Evolutionary conservation across 2,888 invertebrate species (phyloP).

Genomic region (Alviniconcha strummeri): DNA sequence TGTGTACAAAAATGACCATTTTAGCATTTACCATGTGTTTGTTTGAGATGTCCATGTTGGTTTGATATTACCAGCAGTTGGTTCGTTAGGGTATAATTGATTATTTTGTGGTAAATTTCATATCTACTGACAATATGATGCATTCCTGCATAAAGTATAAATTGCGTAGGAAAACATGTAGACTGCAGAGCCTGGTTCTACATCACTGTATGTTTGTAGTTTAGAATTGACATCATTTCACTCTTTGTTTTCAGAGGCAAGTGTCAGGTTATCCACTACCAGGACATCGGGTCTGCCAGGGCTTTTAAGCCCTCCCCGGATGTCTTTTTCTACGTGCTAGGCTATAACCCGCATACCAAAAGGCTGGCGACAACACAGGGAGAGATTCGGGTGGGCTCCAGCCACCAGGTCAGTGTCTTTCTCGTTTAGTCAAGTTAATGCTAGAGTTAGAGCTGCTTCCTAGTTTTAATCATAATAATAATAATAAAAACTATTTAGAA

Average conservation of each 20-base stretch:
- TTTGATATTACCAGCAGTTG: no score
- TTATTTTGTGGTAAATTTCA: no score
- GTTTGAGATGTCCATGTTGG: neutral
- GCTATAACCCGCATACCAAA: slow-evolving; percentile 77
- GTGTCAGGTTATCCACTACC: slow-evolving; percentile 76
- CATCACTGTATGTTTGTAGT: no score
- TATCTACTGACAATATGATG: no score
- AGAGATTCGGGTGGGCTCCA: slow-evolving; percentile 78
- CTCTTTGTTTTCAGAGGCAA: slow-evolving; percentile 73
- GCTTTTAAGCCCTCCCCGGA: slow-evolving; percentile 75
- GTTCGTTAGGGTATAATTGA: no score
- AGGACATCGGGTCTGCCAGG: slow-evolving; percentile 74
- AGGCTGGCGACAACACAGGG: slow-evolving; percentile 78
- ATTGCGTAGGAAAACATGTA: no score
- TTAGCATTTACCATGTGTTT: neutral
- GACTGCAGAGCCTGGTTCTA: no score
- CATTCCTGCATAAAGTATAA: no score
- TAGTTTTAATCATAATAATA: no score
- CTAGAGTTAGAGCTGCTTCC: no score
- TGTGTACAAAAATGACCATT: neutral
- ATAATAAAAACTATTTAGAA: no score
- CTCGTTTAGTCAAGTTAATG: neutral
- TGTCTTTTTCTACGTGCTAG: slow-evolving; percentile 77
- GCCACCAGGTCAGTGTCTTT: slow-evolving; percentile 75
- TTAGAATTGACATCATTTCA: no score